Evolutionary conservation across 1,140 invertebrate genomes (phyloP).

Genomic region (Lasioglossum baleicum): DNA sequence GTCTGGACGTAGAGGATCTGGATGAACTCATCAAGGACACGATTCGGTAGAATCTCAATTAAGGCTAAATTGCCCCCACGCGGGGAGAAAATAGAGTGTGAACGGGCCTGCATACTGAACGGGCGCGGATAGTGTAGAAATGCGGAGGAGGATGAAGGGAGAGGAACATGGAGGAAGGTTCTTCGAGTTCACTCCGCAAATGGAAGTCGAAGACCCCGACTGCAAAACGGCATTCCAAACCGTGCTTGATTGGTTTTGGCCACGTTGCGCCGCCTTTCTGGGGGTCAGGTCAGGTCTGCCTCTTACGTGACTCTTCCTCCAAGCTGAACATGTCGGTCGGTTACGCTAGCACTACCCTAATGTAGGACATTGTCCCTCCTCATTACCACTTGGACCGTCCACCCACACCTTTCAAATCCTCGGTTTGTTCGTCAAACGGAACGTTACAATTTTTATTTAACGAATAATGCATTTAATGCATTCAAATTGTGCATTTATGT

Average conservation of each 20-base stretch:
- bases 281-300: slow-evolving; percentile 58
- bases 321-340: background rate
- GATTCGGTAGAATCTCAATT: slow-evolving; percentile 63
- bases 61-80: slow-evolving; percentile 56
- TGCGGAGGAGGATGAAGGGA: slow-evolving; percentile 12
- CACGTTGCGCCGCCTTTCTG: slow-evolving; percentile 57
- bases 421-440: too few relatives aligned
- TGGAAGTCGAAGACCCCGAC: slow-evolving; percentile 60
- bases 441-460: too few relatives aligned
- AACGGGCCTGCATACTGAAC: slow-evolving; percentile 22
- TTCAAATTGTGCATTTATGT: too few relatives aligned
- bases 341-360: background rate
- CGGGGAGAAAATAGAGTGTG: slow-evolving; percentile 55
- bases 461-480: too few relatives aligned
- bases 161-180: slow-evolving; percentile 39
- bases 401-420: background rate
- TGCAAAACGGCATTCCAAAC: slow-evolving; percentile 67
- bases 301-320: slow-evolving; percentile 51
- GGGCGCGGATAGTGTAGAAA: background rate
- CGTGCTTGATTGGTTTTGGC: slow-evolving; percentile 71
- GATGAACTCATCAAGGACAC: slow-evolving; percentile 64
- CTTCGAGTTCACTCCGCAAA: slow-evolving; percentile 56
- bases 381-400: background rate
- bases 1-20: slow-evolving; percentile 5
- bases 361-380: background rate